A percentile compares a stretch with the other conserved stretches of the same genome.
Evolutionary conservation across 2,797 vertebrate species (phyloP).

Genomic region (Esox lucius): DNA sequence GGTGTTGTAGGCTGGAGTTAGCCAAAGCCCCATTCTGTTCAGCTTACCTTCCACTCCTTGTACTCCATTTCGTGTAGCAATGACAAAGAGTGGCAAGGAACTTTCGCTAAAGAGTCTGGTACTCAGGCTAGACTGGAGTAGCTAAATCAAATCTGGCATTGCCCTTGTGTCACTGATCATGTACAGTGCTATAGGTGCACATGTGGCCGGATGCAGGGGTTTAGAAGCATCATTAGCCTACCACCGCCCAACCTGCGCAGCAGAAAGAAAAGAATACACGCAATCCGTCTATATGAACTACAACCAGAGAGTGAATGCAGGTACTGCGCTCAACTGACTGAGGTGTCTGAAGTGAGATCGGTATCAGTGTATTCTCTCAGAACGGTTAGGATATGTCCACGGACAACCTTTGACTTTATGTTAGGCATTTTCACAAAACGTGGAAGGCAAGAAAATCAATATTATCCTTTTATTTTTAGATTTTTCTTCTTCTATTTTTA

Average conservation of each 20-base stretch:
- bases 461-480: background rate
- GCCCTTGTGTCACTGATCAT: background rate
- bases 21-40: too few relatives aligned
- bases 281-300: background rate
- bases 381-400: background rate
- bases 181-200: background rate
- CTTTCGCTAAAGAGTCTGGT: too few relatives aligned
- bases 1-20: too few relatives aligned
- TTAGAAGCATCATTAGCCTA: background rate
- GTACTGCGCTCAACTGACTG: background rate
- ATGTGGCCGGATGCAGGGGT: background rate
- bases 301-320: background rate
- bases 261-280: background rate
- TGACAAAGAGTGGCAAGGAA: too few relatives aligned
- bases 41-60: too few relatives aligned
- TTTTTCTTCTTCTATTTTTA: background rate
- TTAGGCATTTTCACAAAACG: background rate
- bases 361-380: background rate
- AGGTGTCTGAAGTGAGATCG: background rate
- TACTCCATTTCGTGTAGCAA: too few relatives aligned
- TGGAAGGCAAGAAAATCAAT: background rate
- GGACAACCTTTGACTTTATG: background rate
- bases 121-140: background rate
- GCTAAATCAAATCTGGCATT: background rate
- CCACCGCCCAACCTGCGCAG: background rate